Conservation (phyloP, 2,888 invertebrate species). For the Gasteruption jaculator region DNA sequence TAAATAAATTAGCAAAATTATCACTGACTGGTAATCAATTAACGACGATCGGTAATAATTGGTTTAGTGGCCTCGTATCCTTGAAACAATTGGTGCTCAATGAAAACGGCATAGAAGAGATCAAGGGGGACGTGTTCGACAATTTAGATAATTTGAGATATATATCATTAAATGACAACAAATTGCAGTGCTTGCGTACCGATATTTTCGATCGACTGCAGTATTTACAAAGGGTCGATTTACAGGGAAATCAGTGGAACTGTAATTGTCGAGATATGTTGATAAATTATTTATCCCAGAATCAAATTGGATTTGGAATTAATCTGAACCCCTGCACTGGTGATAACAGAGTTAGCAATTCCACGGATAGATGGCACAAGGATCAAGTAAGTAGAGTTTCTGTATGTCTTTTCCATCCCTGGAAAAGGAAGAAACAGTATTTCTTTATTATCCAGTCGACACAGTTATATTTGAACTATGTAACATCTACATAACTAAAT, state of each 20-base stretch:
- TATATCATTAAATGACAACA: conserved; percentile 30
- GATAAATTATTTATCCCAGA: conserved; percentile 21
- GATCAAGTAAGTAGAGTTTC: conserved; percentile 24
- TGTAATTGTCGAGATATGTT: conserved; percentile 30
- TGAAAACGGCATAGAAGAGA: conserved; percentile 25
- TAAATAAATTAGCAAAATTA: conserved; percentile 33
- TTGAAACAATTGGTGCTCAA: conserved; percentile 31
- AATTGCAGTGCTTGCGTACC: conserved; percentile 27
- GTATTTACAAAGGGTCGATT: conserved; percentile 28
- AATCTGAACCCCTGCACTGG: conserved; percentile 24
- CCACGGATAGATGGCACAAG: conserved; percentile 6
- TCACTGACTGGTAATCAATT: conserved; percentile 30
- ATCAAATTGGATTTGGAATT: conserved; percentile 30
- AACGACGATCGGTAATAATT: conserved; percentile 21
- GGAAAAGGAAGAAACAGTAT: no score
- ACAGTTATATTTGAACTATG: no score
- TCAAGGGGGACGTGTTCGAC: conserved; percentile 28
- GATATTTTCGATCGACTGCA: conserved; percentile 24
- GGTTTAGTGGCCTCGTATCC: conserved; percentile 33
- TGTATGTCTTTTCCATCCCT: no score
- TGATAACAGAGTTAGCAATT: conserved; percentile 11
- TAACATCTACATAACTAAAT: no score
- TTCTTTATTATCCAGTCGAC: no score
- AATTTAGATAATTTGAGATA: conserved; percentile 25
- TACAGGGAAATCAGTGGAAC: conserved; percentile 31